Evolutionary conservation across 2,113 vertebrate genomes (phyloP), one percentile per base, ranked within the genome.

Genomic region (Callipepla californica): DNA sequence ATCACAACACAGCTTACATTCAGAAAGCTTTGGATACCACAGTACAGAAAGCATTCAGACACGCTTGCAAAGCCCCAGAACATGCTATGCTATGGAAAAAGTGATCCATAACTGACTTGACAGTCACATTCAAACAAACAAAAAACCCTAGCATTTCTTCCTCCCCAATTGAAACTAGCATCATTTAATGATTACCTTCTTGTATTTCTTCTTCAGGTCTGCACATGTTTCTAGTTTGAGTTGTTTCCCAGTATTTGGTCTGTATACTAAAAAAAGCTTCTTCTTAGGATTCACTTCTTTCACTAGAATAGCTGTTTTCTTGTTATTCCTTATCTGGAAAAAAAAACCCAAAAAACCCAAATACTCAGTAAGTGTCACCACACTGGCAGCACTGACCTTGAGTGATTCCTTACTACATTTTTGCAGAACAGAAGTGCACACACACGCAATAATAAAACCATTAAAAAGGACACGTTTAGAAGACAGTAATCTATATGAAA

Each of bases 271-370:
- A 96, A 99, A 99, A 87, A 99, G 98, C 91, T 98, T 99, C 98
- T 99, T 99, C 96, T 99, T 99, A 77, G 98, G 97, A 93, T 99
- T 99, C 85, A 99, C 98, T 96, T 99, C 99, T 97, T 99, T 99
- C 30, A 99, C 98, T 92, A 99, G 96, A 74, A 99, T 98, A 73
- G 99, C 98, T 0, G 99, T 99, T 96, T 99, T 99, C 97, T 99
- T 99, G 96, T 99, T 99, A 96, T 99, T 99, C 90, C 99, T 98
- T 97, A 99, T 98, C 99, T 99, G 94, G 22, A 78, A 73, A 74
- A 36, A 65, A 82, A 70, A 67, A 25, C 16, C 15, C 26, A 51
- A 13, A 53, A 30, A 53, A 53, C 8, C 40, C 32, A 42, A 65
- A 34, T 76, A 26, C 3, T 63, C 14, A 9, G 25, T 51, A 6